Evolutionary conservation across 2,113 vertebrate species (phyloP).

Genomic region (Archocentrus centrarchus): DNA sequence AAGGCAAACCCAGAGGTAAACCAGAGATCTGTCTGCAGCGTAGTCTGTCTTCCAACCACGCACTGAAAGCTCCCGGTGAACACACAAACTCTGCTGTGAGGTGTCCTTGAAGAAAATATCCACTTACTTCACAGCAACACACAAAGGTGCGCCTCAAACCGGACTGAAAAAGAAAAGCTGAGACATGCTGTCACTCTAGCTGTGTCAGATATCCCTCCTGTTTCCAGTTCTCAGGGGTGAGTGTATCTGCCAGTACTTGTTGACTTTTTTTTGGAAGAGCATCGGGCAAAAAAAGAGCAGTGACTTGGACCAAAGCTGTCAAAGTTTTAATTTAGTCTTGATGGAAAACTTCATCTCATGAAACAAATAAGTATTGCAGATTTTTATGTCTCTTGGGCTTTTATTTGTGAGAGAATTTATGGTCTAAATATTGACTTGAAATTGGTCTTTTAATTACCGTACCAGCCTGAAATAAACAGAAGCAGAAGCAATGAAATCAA

Average conservation of each 20-base stretch:
- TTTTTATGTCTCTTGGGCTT: conserved; percentile 15
- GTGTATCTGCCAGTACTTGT: conserved; percentile 36
- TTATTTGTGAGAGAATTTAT: conserved; percentile 54
- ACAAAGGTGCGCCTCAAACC: conserved; percentile 60
- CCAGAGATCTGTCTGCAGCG: conserved; percentile 76
- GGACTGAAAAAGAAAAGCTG: conserved; percentile 45
- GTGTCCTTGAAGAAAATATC: conserved; percentile 68
- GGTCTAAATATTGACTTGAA: conserved; percentile 44
- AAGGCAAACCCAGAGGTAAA: conserved; percentile 66
- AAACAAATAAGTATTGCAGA: conserved; percentile 23
- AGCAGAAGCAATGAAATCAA: conserved; percentile 28
- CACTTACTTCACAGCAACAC: conserved; percentile 55
- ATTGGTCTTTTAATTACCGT: conserved; percentile 35
- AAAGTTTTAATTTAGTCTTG: conserved; percentile 38
- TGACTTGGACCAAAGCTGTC: conserved; percentile 42
- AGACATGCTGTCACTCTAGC: conserved; percentile 41
- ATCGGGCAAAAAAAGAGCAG: conserved; percentile 35
- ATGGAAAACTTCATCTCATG: conserved; percentile 46
- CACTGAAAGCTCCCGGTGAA: conserved; percentile 69
- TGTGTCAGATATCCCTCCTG: conserved; percentile 44
- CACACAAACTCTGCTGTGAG: conserved; percentile 64
- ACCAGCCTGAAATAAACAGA: conserved; percentile 33
- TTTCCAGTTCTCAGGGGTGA: conserved; percentile 39
- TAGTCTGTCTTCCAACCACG: conserved; percentile 65
- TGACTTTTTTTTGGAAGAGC: conserved; percentile 37